Conservation (phyloP, 2,888 invertebrate genomes). For the Sesia bembeciformis region DNA sequence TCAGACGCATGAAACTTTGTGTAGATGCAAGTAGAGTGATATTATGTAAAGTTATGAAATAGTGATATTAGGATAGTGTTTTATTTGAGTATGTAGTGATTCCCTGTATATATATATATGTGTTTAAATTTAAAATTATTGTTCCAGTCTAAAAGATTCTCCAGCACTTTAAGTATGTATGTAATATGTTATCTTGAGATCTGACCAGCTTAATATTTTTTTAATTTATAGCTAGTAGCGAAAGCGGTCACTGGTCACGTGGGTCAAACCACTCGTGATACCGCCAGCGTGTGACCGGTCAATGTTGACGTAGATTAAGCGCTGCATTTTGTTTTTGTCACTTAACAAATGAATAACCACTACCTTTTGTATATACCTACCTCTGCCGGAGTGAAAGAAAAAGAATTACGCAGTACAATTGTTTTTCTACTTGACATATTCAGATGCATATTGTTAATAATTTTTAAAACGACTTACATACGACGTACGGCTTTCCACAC, state of each 20-base stretch:
- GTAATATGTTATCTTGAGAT: conserved; percentile 24
- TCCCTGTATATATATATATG: not conserved
- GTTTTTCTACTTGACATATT: no score
- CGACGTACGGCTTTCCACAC: not conserved
- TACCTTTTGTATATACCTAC: no score
- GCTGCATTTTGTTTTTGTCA: conserved; percentile 12
- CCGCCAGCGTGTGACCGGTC: conserved; percentile 11
- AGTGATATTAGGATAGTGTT: no score
- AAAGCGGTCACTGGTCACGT: conserved; percentile 31
- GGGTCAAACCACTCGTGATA: conserved; percentile 19
- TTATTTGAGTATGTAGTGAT: no score
- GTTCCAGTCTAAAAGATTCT: conserved; percentile 4
- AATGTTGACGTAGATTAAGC: conserved; percentile 32
- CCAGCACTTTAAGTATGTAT: not conserved
- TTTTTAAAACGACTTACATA: not conserved
- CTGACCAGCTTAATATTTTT: conserved; percentile 24
- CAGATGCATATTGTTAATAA: no score
- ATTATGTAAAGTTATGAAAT: no score
- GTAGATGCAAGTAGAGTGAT: no score
- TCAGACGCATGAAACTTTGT: no score
- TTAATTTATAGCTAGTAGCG: conserved; percentile 20
- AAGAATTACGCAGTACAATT: no score
- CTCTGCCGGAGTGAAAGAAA: no score
- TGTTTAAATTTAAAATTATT: not conserved
- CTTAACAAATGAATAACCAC: not conserved